Conservation (phyloP, 1,140 invertebrate genomes). For the Episyrphus balteatus region DNA sequence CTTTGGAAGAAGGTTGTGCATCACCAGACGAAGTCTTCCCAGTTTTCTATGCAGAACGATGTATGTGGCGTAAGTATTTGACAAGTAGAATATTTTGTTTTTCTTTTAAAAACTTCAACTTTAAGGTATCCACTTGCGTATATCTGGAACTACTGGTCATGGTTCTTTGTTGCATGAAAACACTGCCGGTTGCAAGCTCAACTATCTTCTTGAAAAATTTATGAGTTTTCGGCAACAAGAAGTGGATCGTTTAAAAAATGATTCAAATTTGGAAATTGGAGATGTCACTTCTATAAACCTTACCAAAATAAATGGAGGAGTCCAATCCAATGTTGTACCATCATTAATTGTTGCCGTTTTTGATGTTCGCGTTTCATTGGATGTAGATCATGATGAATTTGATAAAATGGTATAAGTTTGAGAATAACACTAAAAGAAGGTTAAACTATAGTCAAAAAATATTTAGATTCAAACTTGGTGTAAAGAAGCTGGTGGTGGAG, state of each 20-base stretch:
- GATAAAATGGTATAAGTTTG: slow-evolving; percentile 49
- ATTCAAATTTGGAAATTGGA: slow-evolving; percentile 52
- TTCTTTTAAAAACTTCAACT: slow-evolving; percentile 11
- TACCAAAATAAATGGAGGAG: slow-evolving; percentile 71
- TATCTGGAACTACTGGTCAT: slow-evolving; percentile 66
- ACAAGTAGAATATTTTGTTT: background rate
- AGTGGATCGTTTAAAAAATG: slow-evolving; percentile 60
- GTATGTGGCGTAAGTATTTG: slow-evolving; percentile 49
- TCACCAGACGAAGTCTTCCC: slow-evolving; percentile 50
- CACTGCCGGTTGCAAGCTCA: too few relatives aligned
- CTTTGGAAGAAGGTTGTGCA: slow-evolving; percentile 75
- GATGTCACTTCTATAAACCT: slow-evolving; percentile 80
- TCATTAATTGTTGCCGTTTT: slow-evolving; percentile 60
- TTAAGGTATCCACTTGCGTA: slow-evolving; percentile 20
- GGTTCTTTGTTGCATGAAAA: slow-evolving; percentile 67
- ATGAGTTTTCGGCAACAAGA: slow-evolving; percentile 73
- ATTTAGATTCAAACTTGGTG: slow-evolving; percentile 53
- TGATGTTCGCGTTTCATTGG: slow-evolving; percentile 65
- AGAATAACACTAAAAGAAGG: background rate
- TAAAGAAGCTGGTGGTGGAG: slow-evolving; percentile 62
- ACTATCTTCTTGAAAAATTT: slow-evolving; percentile 63
- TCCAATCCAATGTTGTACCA: slow-evolving; percentile 81
- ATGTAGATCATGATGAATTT: slow-evolving; percentile 54
- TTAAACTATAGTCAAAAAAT: background rate
- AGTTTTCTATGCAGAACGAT: slow-evolving; percentile 67